Conservation (phyloP, 2,797 vertebrate species). For the Potorous gilbertii region DNA sequence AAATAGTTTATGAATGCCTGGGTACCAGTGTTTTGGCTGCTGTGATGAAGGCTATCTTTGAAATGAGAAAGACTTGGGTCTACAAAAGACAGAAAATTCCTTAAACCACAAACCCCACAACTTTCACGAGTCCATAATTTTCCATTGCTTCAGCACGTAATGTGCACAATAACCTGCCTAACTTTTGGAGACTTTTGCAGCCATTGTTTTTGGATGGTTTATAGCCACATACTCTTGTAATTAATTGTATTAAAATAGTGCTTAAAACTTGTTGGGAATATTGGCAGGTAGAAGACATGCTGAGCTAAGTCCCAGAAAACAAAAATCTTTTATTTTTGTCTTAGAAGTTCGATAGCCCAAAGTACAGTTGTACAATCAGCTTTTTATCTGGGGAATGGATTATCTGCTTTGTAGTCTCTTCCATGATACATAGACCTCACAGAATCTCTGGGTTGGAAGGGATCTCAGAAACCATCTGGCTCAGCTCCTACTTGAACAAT, state of each 20-base stretch:
- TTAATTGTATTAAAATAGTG: neutral
- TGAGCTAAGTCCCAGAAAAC: neutral
- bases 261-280: neutral
- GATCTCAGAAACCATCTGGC: neutral
- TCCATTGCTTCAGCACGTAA: neutral
- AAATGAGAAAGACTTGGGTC: neutral
- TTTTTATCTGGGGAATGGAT: neutral
- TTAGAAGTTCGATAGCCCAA: neutral
- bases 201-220: neutral
- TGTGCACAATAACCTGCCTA: neutral
- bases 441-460: neutral
- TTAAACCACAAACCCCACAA: neutral
- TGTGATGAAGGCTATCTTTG: neutral
- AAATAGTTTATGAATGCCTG: slow-evolving; percentile 1
- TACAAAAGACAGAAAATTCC: neutral
- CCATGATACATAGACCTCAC: neutral
- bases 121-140: neutral
- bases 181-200: neutral
- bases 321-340: neutral
- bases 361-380: neutral
- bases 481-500: neutral
- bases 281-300: neutral
- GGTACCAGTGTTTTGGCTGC: neutral
- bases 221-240: neutral
- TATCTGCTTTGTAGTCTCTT: neutral